Base-by-base conservation (phyloP, 2,888 invertebrate species). In the Drosophila longiperda region DNA sequence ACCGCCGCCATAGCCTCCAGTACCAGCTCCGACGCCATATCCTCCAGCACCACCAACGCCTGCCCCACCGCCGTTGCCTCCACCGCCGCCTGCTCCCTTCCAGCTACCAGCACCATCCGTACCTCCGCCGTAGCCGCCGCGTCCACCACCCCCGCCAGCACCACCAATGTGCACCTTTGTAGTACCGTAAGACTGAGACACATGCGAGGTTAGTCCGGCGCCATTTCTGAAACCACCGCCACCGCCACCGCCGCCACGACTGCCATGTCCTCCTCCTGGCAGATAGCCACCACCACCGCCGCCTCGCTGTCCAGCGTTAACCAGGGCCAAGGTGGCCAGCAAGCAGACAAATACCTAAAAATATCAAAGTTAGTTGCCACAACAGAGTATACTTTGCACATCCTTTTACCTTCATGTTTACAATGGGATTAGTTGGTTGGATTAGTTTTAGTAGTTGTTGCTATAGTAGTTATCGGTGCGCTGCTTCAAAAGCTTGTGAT, bases 401-500 rank as follows among this genome's bases (percentile, higher is more conserved):
- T 54, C 45, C 45, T 45, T 45, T 66, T 72, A 88, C 83, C 83
- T 84, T 84, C 83, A 84, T 84, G 65, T 57, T 83, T 58, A 9
- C 7, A 45, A 23, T 45, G 7, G 20, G 15, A 23, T 45, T 45
- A 20, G 15, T 20, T 23, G 15, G 20, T 20, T 20, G 15, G 20
- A 20, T 12, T 20, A 45, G 45, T 20, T 45, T 20, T 32, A 23
- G 42, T 55, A 45, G 20, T 66, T 64, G 55, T 36, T 58, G 29
- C 59, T 49, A n/a, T 49, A 42, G 87, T 68, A 68, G 69, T 61
- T 81, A 38, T 71, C 78, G 42, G 57, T 53, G 58, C 67, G 64
- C 63, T 73, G 79, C 82, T 87, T 64, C 75, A 78, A 83, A 66
- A 70, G 78, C 48, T 90, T 90, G 70, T 85, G 85, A 85, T 85